Evolutionary conservation across 2,797 vertebrate genomes (phyloP).

Genomic region (Microctenopoma stevenorrisi): DNA sequence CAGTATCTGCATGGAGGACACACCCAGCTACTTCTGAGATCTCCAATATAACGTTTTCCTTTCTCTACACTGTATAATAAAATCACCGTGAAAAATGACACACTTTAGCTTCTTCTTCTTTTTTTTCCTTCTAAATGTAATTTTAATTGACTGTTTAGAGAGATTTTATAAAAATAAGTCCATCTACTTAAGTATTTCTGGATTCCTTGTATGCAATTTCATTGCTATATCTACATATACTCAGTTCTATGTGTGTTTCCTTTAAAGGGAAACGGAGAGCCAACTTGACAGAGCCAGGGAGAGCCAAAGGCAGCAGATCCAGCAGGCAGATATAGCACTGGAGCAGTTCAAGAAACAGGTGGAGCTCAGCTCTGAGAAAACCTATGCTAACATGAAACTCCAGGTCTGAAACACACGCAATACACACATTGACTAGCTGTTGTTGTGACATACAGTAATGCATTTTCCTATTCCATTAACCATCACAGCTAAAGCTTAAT

Average conservation of each 20-base stretch:
- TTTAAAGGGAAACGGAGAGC: conserved; percentile 90
- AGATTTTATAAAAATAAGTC: conserved; percentile 21
- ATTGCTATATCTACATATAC: conserved; percentile 26
- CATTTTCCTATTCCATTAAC: background rate
- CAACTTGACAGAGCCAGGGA: conserved; percentile 87
- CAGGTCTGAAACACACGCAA: conserved; percentile 82
- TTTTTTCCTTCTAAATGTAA: conserved; percentile 9
- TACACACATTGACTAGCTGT: conserved; percentile 4
- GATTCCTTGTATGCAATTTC: conserved; percentile 22
- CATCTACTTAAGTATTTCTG: conserved; percentile 7
- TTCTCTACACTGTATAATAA: conserved; percentile 4
- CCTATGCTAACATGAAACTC: conserved; percentile 92
- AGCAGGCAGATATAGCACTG: conserved; percentile 91
- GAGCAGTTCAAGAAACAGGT: conserved; percentile 96
- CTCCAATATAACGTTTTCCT: too few relatives aligned
- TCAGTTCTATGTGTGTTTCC: conserved; percentile 39
- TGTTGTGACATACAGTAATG: background rate
- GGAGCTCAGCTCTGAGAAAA: conserved; percentile 93
- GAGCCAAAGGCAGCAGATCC: conserved; percentile 89
- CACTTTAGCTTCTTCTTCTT: background rate
- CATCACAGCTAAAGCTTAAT: background rate
- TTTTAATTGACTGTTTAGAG: conserved; percentile 21
- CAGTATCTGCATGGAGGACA: conserved; percentile 8
- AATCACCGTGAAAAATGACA: background rate
- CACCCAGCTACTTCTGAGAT: background rate